Evolutionary conservation across 1,140 invertebrate genomes (phyloP), one percentile per base, ranked within the genome.

Genomic region (Macrocentrus cingulum): DNA sequence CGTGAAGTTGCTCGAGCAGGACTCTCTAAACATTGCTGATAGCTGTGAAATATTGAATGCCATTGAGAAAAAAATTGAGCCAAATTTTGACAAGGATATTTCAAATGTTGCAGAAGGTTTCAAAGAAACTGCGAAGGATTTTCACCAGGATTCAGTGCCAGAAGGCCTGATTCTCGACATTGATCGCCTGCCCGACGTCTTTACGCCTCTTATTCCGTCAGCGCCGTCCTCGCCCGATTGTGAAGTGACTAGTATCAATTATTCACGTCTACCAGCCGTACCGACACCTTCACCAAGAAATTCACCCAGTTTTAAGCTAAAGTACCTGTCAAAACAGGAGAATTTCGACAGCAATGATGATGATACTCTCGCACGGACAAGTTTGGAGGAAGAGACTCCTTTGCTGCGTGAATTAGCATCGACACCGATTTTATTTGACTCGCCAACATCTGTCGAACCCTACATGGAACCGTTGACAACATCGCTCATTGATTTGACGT

Each of bases 291-390:
- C 6, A 7, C 20, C 36, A n/a, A 34, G 25, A 45, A 50, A 42
- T 13, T 55, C 61, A 9, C 9, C 56, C 5, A 52, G 20, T 29
- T 51, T 37, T 9, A 60, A 39, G 29, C 16, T 60, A 15, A 63
- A 63, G 49, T 25, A 57, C 39, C 23, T 63, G 0, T 45, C 18
- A 0, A 63, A 60, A 46, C 57, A 63, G 18, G 22, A 23, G 7
- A 29, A 16, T 20, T 46, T 63, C n/a, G 61, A 63, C 23, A 23
- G 15, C 5, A 6, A 9, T n/a, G 62, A 60, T 11, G 55, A 60
- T n/a, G 60, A 49, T 46, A 57, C 56, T 4, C 60, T 54, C 2
- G n/a, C n/a, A n/a, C n/a, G n/a, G n/a, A n/a, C n/a, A n/a, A n/a
- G n/a, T n/a, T 29, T 51, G 2, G 57, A 62, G 20, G 32, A 20